Percentiles rank a stretch among this genome's conserved stretches.
Conservation (phyloP, 2,113 vertebrate species). For the Thomomys bottae region DNA sequence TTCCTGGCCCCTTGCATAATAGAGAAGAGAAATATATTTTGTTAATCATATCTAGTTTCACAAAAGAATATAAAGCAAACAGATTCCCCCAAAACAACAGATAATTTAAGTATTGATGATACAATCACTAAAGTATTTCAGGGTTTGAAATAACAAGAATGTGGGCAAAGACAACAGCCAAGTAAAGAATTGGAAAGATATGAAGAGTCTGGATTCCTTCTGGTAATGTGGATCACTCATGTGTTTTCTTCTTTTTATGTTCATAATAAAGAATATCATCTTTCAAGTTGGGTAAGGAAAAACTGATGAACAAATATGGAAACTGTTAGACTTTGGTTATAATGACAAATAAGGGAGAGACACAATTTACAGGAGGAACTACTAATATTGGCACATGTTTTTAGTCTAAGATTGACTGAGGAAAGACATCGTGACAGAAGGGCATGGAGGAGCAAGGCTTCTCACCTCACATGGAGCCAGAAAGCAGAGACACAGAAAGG, state of each 20-base stretch:
- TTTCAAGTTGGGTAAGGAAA: background rate
- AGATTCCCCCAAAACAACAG: no score
- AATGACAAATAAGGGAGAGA: background rate
- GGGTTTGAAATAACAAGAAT: background rate
- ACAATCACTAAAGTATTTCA: background rate
- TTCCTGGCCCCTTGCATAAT: no score
- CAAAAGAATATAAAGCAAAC: background rate
- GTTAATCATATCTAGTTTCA: background rate
- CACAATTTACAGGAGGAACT: background rate
- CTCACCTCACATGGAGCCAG: no score
- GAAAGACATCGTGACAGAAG: background rate
- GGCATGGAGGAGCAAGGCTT: no score
- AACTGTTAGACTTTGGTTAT: background rate
- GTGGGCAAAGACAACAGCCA: background rate
- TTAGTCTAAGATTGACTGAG: background rate
- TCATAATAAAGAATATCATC: background rate
- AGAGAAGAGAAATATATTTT: background rate
- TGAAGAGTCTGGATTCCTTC: background rate
- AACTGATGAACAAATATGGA: background rate
- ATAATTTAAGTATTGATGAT: background rate
- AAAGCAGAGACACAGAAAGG: no score
- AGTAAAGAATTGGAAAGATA: background rate
- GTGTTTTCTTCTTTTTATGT: no score
- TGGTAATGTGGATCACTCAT: background rate
- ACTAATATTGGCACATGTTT: background rate